These are phyloP conservation scores for Encarsia formosa DNA, from an alignment of 2,888 invertebrate genomes.

Conservation along the genomic window DNA sequence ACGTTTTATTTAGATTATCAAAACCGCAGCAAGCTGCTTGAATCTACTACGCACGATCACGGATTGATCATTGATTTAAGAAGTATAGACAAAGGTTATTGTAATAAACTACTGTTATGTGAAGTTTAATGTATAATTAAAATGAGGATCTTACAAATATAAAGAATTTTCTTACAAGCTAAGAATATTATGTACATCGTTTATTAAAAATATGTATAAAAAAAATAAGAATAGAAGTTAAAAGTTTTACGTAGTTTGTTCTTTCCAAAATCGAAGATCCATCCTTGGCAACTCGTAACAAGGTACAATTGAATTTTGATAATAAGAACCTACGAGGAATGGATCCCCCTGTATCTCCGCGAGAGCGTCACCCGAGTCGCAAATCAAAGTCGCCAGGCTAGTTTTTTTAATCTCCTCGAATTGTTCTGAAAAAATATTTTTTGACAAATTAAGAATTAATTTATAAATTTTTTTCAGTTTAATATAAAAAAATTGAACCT, in stretches of 20 bases:
- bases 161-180: too few species aligned
- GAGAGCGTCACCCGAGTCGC: conserved; percentile 50
- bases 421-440: conserved; percentile 17
- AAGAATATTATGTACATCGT: too few species aligned
- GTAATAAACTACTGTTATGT: too few species aligned
- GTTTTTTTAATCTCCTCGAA: conserved; percentile 46
- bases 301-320: conserved; percentile 48
- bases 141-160: too few species aligned
- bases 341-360: conserved; percentile 55
- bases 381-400: conserved; percentile 49
- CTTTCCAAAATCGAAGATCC: conserved; percentile 49
- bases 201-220: too few species aligned
- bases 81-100: too few species aligned
- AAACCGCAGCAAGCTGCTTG: conserved; percentile 7
- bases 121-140: too few species aligned
- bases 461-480: neutral
- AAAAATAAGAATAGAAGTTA: too few species aligned
- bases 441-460: neutral
- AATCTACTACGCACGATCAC: conserved; percentile 13
- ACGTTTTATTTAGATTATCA: conserved; percentile 12
- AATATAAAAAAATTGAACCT: conserved; percentile 34
- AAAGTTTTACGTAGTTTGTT: conserved; percentile 32
- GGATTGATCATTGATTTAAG: too few species aligned
- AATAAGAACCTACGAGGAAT: conserved; percentile 43
- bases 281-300: conserved; percentile 47